Conservation (phyloP, 2,888 invertebrate genomes). For the Meteorus colon region DNA sequence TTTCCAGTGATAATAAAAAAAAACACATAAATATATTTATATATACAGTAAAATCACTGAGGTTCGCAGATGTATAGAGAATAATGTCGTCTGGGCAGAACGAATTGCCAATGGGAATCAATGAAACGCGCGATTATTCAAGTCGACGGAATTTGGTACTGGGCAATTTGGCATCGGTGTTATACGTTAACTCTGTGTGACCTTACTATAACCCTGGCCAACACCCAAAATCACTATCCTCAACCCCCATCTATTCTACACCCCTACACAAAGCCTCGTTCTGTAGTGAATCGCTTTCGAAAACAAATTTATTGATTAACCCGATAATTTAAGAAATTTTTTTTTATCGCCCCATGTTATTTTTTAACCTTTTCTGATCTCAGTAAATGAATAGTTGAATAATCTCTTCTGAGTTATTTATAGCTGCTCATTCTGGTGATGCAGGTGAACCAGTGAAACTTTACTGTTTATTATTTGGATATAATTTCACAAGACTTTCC, state of each 20-base stretch:
- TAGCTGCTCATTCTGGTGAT: neutral
- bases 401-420: neutral
- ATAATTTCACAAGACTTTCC: constrained; percentile 12
- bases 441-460: neutral
- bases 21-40: constrained; percentile 13
- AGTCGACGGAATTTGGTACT: constrained; percentile 54
- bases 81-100: constrained; percentile 39
- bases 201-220: constrained; percentile 52
- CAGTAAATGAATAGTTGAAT: neutral
- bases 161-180: constrained; percentile 61
- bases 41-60: neutral
- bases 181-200: constrained; percentile 31
- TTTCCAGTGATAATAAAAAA: constrained; percentile 25
- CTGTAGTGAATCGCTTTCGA: neutral
- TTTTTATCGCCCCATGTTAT: neutral
- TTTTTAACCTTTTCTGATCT: neutral
- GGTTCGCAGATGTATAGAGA: constrained; percentile 29
- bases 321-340: neutral
- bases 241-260: neutral
- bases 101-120: constrained; percentile 55
- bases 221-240: constrained; percentile 54
- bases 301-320: neutral
- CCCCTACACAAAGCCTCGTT: neutral
- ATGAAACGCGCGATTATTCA: constrained; percentile 60
- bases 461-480: neutral